Percentiles rank a stretch among this genome's conserved stretches.
Evolutionary conservation across 2,797 vertebrate genomes (phyloP).

Genomic region (Semotilus atromaculatus): DNA sequence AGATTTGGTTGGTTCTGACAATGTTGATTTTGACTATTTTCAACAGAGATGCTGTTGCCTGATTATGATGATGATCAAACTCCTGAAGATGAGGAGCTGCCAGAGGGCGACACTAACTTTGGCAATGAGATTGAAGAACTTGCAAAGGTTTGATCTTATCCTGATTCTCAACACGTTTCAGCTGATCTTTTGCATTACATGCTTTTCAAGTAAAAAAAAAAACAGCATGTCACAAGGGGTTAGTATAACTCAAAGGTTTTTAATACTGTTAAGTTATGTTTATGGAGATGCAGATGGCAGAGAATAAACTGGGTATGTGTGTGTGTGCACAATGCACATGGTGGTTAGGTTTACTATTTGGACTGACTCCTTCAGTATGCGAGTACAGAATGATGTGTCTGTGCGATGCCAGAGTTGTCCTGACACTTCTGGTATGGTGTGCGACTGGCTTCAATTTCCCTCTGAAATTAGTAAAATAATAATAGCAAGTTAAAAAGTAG

Average conservation of each 20-base stretch:
- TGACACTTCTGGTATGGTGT: not conserved
- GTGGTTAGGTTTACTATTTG: not conserved
- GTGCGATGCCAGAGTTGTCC: too few species aligned
- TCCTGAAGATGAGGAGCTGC: conserved; percentile 87
- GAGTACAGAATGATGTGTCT: too few species aligned
- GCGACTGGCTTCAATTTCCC: not conserved
- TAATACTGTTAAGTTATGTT: not conserved
- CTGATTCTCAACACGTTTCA: not conserved
- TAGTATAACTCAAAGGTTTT: not conserved
- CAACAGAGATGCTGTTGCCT: conserved; percentile 86
- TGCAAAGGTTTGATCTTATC: conserved; percentile 76
- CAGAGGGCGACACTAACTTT: conserved; percentile 86
- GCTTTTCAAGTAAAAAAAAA: not conserved
- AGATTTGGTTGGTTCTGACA: conserved; percentile 84
- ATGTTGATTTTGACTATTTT: conserved; percentile 86
- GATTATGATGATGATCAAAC: conserved; percentile 88
- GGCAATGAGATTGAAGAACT: conserved; percentile 87
- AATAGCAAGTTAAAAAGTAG: not conserved
- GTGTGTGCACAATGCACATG: not conserved
- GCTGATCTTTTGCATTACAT: not conserved
- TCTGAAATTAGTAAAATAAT: not conserved
- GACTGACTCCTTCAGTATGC: not conserved
- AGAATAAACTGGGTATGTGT: not conserved
- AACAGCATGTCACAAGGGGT: not conserved
- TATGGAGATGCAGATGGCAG: not conserved